A percentile compares a stretch with the other conserved stretches of the same genome.
Evolutionary conservation across 2,113 vertebrate genomes (phyloP).

Genomic region (Todiramphus chloris): DNA sequence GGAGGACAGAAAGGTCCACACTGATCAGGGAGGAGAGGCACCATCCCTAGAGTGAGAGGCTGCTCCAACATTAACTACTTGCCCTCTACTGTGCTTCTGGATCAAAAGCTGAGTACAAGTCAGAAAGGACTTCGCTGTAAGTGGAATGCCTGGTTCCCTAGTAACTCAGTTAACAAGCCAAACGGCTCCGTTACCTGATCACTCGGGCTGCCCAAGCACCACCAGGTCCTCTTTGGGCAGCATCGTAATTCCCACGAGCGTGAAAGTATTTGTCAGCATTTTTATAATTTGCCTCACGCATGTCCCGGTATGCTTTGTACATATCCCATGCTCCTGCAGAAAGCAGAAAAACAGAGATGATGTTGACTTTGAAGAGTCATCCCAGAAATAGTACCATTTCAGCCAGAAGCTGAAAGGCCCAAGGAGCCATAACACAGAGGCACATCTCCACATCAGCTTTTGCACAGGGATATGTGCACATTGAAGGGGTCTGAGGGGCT

Average conservation of each 20-base stretch:
- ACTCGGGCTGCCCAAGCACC: conserved; percentile 40
- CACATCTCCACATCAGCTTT: background rate
- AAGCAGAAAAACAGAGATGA: background rate
- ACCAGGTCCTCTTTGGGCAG: conserved; percentile 37
- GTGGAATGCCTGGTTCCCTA: background rate
- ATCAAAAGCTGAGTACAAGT: background rate
- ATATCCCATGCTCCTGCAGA: conserved; percentile 36
- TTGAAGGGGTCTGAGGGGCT: background rate
- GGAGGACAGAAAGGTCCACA: background rate
- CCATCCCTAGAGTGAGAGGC: rapidly evolving
- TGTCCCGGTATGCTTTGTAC: background rate
- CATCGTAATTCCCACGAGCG: conserved; percentile 59
- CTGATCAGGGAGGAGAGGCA: background rate
- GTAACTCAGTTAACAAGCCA: background rate
- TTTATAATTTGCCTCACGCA: conserved; percentile 13
- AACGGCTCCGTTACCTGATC: conserved; percentile 10
- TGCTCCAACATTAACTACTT: background rate
- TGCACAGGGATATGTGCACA: background rate
- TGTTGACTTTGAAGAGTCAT: background rate
- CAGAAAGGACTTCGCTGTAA: background rate
- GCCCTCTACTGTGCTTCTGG: background rate
- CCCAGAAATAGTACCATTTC: background rate
- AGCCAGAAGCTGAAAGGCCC: background rate
- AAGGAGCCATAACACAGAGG: background rate
- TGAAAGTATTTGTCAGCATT: conserved; percentile 58